Evolutionary conservation across 2,113 vertebrate species (phyloP).

Genomic region (Ophiodon elongatus): DNA sequence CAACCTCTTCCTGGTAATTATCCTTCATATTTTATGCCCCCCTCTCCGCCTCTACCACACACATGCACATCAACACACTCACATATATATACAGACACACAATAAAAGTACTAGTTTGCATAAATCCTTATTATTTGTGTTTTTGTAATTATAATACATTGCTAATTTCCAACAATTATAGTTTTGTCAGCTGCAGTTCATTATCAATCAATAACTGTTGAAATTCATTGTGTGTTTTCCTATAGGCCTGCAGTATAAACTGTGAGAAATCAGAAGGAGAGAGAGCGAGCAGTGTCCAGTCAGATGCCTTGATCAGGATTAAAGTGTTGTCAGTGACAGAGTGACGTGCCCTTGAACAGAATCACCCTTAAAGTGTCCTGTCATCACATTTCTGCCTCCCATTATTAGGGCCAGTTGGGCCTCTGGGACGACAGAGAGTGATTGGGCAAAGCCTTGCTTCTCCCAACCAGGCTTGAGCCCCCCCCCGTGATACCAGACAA

Average conservation of each 20-base stretch:
- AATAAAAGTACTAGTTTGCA: conserved; percentile 35
- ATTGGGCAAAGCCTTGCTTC: conserved; percentile 57
- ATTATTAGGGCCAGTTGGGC: conserved; percentile 65
- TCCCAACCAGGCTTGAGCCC: conserved; percentile 45
- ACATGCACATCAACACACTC: conserved; percentile 46
- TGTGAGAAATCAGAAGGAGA: conserved; percentile 4
- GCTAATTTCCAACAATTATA: neutral
- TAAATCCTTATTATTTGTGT: conserved; percentile 20
- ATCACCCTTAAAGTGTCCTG: conserved; percentile 81
- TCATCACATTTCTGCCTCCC: conserved; percentile 81
- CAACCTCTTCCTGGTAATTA: conserved; percentile 87
- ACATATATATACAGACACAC: neutral
- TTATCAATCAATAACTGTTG: neutral
- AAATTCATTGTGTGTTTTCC: neutral
- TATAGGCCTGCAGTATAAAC: neutral
- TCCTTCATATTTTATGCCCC: conserved; percentile 85
- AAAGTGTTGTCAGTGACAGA: conserved; percentile 81
- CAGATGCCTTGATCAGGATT: conserved; percentile 80
- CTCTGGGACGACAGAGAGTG: conserved; percentile 55
- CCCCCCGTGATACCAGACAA: conserved; percentile 21
- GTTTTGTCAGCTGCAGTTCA: conserved; percentile 9
- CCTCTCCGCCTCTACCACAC: conserved; percentile 63
- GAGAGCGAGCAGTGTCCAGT: conserved; percentile 32
- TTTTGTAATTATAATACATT: conserved; percentile 21
- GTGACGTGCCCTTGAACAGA: conserved; percentile 82